phyloP scores from a whole-genome alignment of 2,797 vertebrate genomes.

The Sebastes cheni region DNA sequence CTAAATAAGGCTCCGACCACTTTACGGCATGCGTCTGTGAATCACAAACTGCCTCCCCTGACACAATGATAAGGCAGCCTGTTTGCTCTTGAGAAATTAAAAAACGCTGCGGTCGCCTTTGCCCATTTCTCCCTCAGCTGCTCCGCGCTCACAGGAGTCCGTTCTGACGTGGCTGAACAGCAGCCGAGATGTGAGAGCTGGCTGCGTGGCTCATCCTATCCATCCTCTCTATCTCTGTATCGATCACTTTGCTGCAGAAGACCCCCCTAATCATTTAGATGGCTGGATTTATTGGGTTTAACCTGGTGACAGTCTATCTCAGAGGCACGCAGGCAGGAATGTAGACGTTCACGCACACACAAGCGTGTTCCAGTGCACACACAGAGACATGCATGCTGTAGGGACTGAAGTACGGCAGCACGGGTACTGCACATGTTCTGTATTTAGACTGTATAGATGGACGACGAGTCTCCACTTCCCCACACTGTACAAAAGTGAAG shows the following conservation, averaged over 20 bases:
- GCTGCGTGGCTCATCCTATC: slow-evolving; percentile 36
- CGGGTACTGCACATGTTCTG: neutral
- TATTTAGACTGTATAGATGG: no score
- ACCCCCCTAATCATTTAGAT: slow-evolving; percentile 63
- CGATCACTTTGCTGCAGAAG: slow-evolving; percentile 61
- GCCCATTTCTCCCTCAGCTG: slow-evolving; percentile 2
- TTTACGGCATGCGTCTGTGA: slow-evolving; percentile 32
- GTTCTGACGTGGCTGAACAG: slow-evolving; percentile 18
- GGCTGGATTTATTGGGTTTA: slow-evolving; percentile 66
- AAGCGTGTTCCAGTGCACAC: neutral
- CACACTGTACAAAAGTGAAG: no score
- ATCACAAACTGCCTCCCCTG: slow-evolving; percentile 38
- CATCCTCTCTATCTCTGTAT: slow-evolving; percentile 55
- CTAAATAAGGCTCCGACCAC: slow-evolving; percentile 23
- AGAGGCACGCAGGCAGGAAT: slow-evolving; percentile 2
- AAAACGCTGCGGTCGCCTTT: slow-evolving; percentile 36
- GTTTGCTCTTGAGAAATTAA: slow-evolving; percentile 64
- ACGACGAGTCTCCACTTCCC: neutral
- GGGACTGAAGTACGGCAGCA: neutral
- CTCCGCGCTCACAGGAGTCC: neutral
- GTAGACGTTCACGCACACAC: neutral
- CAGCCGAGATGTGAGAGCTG: slow-evolving; percentile 31
- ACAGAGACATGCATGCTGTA: neutral
- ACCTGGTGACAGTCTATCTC: slow-evolving; percentile 57
- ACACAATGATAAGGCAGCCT: slow-evolving; percentile 40